Conservation (phyloP, 2,888 invertebrate species). For the Limnephilus rhombicus region DNA sequence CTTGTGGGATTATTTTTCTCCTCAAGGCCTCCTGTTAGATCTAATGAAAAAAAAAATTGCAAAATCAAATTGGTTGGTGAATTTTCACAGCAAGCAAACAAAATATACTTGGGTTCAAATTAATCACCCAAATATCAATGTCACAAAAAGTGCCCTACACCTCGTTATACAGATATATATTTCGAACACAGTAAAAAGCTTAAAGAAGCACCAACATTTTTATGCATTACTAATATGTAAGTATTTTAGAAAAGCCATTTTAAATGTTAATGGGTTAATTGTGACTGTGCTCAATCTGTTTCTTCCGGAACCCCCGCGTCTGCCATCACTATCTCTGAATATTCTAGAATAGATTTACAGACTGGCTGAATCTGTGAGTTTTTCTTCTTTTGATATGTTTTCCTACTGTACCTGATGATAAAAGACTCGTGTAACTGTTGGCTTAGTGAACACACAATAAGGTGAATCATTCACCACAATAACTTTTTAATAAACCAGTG, state of each 20-base stretch:
- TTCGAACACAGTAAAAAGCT: not conserved
- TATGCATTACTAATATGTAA: not conserved
- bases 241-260: not conserved
- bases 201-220: not conserved
- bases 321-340: not conserved
- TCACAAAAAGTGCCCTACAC: not conserved
- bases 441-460: constrained; percentile 16
- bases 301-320: not conserved
- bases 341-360: not conserved
- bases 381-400: constrained; percentile 15
- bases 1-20: no score
- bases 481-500: not conserved
- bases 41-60: no score
- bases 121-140: not conserved
- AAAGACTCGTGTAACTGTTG: constrained; percentile 35
- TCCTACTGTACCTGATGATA: constrained; percentile 46
- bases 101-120: not conserved
- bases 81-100: not conserved
- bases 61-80: not conserved
- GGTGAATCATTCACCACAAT: not conserved
- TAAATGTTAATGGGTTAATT: not conserved
- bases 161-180: not conserved
- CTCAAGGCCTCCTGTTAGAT: no score
- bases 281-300: not conserved
- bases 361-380: not conserved